Evolutionary conservation across 2,113 vertebrate species (phyloP).

Genomic region (Mirounga angustirostris): DNA sequence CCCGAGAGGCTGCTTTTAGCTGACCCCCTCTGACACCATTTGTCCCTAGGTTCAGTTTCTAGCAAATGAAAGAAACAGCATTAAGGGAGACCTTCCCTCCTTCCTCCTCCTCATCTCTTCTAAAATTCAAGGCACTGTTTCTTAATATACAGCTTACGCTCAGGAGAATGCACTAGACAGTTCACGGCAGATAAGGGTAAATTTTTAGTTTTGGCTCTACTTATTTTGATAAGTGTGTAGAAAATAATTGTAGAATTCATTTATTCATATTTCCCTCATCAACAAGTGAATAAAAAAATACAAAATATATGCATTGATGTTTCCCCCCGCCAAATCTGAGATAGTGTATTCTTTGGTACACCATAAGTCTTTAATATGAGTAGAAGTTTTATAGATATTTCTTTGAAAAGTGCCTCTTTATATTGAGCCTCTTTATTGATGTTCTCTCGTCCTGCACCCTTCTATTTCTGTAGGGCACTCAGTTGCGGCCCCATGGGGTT

Average conservation of each 20-base stretch:
- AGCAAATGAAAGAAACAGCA: conserved; percentile 1
- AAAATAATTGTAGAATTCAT: neutral
- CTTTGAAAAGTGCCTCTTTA: conserved; percentile 42
- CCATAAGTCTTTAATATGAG: neutral
- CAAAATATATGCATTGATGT: neutral
- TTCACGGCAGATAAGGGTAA: neutral
- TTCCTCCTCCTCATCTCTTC: neutral
- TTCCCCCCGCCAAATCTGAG: neutral
- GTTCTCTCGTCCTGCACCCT: neutral
- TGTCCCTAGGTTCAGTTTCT: neutral
- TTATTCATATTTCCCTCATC: conserved; percentile 19
- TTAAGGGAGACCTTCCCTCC: neutral
- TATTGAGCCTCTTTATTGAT: neutral
- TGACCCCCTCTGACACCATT: neutral
- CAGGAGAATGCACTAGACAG: neutral
- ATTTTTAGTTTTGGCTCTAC: neutral
- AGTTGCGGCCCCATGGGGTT: neutral
- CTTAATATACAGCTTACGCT: neutral
- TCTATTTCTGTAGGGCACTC: neutral
- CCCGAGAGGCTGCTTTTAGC: neutral
- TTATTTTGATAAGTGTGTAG: conserved; percentile 19
- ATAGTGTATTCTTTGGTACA: neutral
- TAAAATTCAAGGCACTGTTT: neutral
- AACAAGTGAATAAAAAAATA: neutral
- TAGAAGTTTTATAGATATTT: conserved; percentile 1